phyloP scores from a whole-genome alignment of 2,888 invertebrate species.

The Podabrus alpinus region DNA sequence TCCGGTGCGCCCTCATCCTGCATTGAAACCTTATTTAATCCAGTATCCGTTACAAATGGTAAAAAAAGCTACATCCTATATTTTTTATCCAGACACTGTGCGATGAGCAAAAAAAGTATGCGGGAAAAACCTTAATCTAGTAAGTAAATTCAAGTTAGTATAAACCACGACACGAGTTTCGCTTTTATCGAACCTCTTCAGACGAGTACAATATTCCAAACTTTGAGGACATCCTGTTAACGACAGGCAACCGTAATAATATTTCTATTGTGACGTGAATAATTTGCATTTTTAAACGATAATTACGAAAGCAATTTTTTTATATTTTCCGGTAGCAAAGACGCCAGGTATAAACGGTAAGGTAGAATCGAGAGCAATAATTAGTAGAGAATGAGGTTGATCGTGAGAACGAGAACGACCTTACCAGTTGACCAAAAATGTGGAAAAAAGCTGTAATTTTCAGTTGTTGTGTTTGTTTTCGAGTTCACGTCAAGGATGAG shows the following conservation, averaged over 20 bases:
- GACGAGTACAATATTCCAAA: too few species aligned
- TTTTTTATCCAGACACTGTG: neutral
- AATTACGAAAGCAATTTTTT: neutral
- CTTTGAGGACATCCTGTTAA: too few species aligned
- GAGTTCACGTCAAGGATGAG: conserved; percentile 24
- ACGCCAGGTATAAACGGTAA: too few species aligned
- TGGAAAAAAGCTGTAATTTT: neutral
- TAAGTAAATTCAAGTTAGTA: too few species aligned
- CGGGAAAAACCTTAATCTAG: too few species aligned
- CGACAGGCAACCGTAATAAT: neutral
- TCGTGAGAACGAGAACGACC: conserved; percentile 8
- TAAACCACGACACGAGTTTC: too few species aligned
- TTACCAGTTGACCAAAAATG: neutral
- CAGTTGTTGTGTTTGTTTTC: neutral
- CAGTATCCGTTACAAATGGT: conserved; percentile 9
- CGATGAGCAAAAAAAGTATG: too few species aligned
- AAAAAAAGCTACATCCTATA: neutral
- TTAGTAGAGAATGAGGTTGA: conserved; percentile 1
- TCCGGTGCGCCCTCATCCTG: conserved; percentile 26
- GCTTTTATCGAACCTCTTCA: too few species aligned
- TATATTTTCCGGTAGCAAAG: too few species aligned
- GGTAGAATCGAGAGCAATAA: neutral
- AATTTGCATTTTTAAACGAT: neutral
- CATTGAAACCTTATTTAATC: conserved; percentile 21
- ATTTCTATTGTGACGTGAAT: neutral